phyloP scores from a whole-genome alignment of 2,888 invertebrate genomes.

The Brassicogethes aeneus region DNA sequence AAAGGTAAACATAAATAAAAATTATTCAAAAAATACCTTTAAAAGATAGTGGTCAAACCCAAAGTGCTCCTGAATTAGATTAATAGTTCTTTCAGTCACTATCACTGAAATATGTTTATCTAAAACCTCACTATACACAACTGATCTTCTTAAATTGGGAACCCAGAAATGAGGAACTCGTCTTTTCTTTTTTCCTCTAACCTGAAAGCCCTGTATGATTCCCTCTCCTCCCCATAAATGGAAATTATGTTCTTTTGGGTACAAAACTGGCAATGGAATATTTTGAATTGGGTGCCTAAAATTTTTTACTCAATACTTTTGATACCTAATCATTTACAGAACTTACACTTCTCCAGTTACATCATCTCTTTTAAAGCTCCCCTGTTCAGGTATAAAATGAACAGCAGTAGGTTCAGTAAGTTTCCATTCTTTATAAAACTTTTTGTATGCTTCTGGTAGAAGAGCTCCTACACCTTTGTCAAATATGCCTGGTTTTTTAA shows the following conservation, averaged over 20 bases:
- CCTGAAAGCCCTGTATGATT: slow-evolving; percentile 78
- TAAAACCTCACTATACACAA: slow-evolving; percentile 85
- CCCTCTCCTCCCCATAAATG: slow-evolving; percentile 98
- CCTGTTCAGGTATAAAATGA: slow-evolving; percentile 64
- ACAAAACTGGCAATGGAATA: slow-evolving; percentile 63
- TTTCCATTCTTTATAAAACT: slow-evolving; percentile 83
- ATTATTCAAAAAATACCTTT: slow-evolving; percentile 58
- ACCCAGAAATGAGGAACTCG: slow-evolving; percentile 83
- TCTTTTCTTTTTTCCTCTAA: slow-evolving; percentile 48
- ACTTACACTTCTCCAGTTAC: slow-evolving; percentile 63
- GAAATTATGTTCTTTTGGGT: slow-evolving; percentile 68
- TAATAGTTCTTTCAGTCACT: slow-evolving; percentile 76
- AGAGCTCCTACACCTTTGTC: slow-evolving; percentile 58
- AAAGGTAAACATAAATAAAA: neutral
- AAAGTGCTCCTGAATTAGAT: slow-evolving; percentile 77
- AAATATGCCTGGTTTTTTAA: slow-evolving; percentile 38
- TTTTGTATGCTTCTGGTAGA: slow-evolving; percentile 73
- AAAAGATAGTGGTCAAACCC: slow-evolving; percentile 95
- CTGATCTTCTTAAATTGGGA: slow-evolving; percentile 67
- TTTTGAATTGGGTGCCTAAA: slow-evolving; percentile 62
- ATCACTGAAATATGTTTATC: slow-evolving; percentile 74
- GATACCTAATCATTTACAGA: slow-evolving; percentile 5
- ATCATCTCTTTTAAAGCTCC: slow-evolving; percentile 64
- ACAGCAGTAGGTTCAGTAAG: slow-evolving; percentile 50
- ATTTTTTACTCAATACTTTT: slow-evolving; percentile 7